A percentile compares a stretch with the other conserved stretches of the same genome.
Conservation (phyloP, 2,888 invertebrate species). For the Agapostemon virescens region DNA sequence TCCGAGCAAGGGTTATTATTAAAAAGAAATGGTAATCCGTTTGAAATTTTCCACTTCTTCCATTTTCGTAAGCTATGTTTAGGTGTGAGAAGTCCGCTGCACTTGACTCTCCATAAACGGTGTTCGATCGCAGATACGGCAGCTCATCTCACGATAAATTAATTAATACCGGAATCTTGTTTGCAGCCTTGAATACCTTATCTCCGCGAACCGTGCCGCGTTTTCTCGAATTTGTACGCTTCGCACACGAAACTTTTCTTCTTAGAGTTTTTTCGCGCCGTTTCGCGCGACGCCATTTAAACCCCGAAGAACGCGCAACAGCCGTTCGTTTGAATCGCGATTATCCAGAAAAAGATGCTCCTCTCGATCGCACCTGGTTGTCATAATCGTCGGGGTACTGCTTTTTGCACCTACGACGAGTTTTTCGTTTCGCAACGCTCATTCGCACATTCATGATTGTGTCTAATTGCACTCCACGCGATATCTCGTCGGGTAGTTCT, state of each 20-base stretch:
- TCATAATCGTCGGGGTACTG: background rate
- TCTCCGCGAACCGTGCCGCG: background rate
- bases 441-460: background rate
- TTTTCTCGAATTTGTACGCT: background rate
- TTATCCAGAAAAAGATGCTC: background rate
- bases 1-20: background rate
- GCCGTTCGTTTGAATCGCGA: background rate
- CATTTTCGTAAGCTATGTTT: background rate
- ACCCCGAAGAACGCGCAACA: background rate
- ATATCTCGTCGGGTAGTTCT: background rate
- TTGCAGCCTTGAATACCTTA: conserved; percentile 21
- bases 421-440: background rate
- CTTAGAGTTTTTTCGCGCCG: background rate
- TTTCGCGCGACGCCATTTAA: background rate
- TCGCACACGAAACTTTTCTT: background rate
- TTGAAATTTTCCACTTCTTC: background rate
- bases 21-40: background rate
- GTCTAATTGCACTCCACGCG: background rate
- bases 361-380: background rate
- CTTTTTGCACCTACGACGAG: background rate
- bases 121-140: background rate
- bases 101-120: background rate
- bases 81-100: background rate
- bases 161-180: conserved; percentile 32
- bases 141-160: background rate